These are phyloP conservation scores for Amphiprion percula DNA, from an alignment of 2,113 vertebrate genomes.

Conservation along the genomic window DNA sequence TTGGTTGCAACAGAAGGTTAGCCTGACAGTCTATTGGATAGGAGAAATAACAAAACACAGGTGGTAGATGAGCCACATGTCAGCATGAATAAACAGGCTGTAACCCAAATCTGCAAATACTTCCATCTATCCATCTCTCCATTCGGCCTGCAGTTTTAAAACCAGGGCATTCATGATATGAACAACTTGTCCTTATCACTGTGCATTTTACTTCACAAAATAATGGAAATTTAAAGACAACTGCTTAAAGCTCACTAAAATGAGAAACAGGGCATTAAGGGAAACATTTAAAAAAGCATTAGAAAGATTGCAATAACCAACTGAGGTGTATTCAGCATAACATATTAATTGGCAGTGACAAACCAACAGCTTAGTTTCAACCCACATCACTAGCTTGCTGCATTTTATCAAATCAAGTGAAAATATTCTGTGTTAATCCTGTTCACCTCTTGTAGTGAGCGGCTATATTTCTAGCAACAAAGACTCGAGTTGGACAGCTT, in stretches of 20 bases:
- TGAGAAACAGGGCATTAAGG: background rate
- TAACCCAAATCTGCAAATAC: background rate
- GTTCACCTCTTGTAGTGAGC: background rate
- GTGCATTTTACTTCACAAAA: background rate
- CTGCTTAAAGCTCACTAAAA: background rate
- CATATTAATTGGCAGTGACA: slow-evolving; percentile 4
- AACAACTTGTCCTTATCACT: background rate
- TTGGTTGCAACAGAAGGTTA: slow-evolving; percentile 16
- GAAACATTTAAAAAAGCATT: background rate
- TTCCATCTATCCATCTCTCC: background rate
- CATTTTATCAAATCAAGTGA: background rate
- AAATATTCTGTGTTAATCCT: background rate
- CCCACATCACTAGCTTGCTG: background rate
- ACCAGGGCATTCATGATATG: background rate
- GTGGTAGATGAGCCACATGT: background rate
- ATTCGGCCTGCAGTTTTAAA: background rate
- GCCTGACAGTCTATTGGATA: slow-evolving; percentile 8
- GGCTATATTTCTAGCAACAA: background rate
- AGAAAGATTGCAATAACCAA: background rate
- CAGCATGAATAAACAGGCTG: background rate
- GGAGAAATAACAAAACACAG: background rate
- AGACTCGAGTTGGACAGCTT: background rate
- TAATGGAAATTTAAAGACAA: background rate
- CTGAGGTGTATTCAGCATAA: background rate
- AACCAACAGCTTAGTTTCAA: background rate